Percentiles rank a stretch among this genome's conserved stretches.
phyloP scores from a whole-genome alignment of 2,113 vertebrate species.

The Jaculus jaculus region DNA sequence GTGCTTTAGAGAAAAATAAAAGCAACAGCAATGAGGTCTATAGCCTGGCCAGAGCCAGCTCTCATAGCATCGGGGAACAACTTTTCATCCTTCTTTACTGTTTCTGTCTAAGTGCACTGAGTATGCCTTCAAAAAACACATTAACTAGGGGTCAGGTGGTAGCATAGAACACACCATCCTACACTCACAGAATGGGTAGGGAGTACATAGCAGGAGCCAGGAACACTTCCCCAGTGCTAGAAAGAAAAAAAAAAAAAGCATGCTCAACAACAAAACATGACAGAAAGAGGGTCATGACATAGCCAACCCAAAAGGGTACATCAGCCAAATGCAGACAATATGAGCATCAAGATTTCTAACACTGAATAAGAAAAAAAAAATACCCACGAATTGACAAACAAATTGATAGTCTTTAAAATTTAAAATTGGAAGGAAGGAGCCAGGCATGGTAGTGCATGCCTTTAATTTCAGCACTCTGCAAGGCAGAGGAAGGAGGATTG shows the following conservation, averaged over 20 bases:
- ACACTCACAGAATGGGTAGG: background rate
- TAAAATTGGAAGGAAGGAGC: no score
- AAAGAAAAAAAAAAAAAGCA: no score
- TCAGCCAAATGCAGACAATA: background rate
- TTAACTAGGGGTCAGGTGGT: background rate
- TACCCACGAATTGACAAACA: accelerated
- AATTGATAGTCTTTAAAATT: background rate
- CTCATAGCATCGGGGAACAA: accelerated
- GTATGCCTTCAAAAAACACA: background rate
- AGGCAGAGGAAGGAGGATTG: no score
- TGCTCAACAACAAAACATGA: background rate
- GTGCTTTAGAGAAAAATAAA: background rate
- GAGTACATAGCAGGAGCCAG: background rate
- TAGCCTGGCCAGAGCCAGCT: accelerated
- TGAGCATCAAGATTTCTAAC: background rate
- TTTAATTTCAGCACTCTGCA: no score
- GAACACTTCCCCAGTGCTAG: background rate
- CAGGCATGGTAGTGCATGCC: no score
- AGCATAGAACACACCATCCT: background rate
- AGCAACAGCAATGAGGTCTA: accelerated
- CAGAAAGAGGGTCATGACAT: background rate
- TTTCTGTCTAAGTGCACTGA: background rate
- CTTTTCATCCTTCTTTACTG: background rate
- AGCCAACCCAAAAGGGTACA: background rate
- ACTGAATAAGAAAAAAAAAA: no score